Percentiles rank a stretch among this genome's conserved stretches.
Conservation (phyloP, 2,797 vertebrate species). For the Pipistrellus pygmaeus region DNA sequence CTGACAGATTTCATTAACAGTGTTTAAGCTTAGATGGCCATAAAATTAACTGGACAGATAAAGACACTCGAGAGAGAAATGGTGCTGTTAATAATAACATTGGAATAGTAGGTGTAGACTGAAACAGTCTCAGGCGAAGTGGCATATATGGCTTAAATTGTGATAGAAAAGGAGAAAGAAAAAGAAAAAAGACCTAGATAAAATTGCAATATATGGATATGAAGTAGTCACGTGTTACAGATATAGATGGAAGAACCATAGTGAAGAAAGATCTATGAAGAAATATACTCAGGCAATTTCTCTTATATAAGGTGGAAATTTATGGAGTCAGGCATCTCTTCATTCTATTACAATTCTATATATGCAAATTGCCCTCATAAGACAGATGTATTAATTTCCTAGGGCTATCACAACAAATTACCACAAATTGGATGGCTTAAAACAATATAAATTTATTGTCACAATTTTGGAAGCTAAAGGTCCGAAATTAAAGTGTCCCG, state of each 20-base stretch:
- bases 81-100: background rate
- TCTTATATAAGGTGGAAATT: background rate
- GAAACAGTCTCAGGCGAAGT: background rate
- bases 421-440: background rate
- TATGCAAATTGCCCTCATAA: background rate
- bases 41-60: background rate
- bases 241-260: background rate
- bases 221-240: background rate
- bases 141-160: background rate
- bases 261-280: background rate
- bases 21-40: background rate
- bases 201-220: background rate
- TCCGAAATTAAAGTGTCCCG: background rate
- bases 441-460: background rate
- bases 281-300: background rate
- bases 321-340: background rate
- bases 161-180: background rate
- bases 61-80: background rate
- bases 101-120: background rate
- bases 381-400: background rate
- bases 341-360: background rate
- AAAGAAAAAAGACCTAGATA: background rate
- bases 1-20: slow-evolving; percentile 6
- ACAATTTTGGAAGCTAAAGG: background rate
- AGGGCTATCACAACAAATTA: background rate